phyloP scores from a whole-genome alignment of 2,113 vertebrate species.

The Melierax canorus region DNA sequence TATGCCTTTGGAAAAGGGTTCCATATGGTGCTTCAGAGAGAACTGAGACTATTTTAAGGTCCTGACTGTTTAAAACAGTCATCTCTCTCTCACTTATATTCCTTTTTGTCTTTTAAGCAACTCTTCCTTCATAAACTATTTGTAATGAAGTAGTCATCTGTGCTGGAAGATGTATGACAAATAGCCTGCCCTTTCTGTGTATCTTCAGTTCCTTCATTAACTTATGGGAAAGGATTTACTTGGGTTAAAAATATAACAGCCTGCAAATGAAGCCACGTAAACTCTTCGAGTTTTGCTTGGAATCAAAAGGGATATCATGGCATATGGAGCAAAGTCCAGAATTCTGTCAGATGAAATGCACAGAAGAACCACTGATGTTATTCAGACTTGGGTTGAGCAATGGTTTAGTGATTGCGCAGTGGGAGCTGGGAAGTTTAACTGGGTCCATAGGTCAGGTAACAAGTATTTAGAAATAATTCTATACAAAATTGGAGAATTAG shows the following conservation, averaged over 20 bases:
- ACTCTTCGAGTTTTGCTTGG: neutral
- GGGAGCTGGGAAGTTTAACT: neutral
- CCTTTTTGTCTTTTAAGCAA: neutral
- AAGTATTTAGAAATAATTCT: neutral
- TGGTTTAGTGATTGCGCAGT: neutral
- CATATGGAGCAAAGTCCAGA: neutral
- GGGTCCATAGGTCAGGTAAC: neutral
- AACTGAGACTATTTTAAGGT: neutral
- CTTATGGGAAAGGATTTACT: neutral
- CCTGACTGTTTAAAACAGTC: neutral
- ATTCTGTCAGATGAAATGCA: neutral
- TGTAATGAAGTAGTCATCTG: neutral
- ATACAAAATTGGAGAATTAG: neutral
- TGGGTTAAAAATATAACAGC: neutral
- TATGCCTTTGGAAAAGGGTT: neutral
- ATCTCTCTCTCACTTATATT: neutral
- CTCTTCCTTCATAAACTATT: neutral
- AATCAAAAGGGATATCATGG: neutral
- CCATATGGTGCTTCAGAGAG: neutral
- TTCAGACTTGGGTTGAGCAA: neutral
- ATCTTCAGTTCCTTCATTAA: neutral
- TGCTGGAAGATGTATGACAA: neutral
- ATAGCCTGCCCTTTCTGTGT: neutral
- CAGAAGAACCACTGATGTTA: neutral
- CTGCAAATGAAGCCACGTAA: neutral